Percentiles rank a stretch among this genome's conserved stretches.
Evolutionary conservation across 2,113 vertebrate genomes (phyloP).

Genomic region (Hippocampus zosterae): DNA sequence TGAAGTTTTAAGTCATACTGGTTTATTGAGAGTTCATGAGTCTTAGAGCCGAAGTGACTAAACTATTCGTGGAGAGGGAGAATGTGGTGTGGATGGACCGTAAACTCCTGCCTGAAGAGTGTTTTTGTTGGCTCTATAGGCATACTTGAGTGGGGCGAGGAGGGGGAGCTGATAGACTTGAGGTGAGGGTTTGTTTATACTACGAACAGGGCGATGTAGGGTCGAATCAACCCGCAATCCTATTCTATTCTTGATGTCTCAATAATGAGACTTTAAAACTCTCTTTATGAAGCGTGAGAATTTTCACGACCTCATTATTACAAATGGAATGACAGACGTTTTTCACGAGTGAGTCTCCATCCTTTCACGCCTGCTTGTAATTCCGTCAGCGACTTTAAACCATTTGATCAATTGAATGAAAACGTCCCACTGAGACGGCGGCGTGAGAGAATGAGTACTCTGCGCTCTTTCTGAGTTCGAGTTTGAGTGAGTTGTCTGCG

Average conservation of each 20-base stretch:
- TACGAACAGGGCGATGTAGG: background rate
- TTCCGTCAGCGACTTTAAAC: slow-evolving; percentile 5
- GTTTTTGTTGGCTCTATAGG: too few relatives aligned
- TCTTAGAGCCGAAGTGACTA: too few relatives aligned
- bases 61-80: too few relatives aligned
- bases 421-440: slow-evolving; percentile 3
- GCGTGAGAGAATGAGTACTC: slow-evolving; percentile 4
- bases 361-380: background rate
- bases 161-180: too few relatives aligned
- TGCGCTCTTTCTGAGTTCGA: background rate
- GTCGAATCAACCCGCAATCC: background rate
- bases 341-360: background rate
- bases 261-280: background rate
- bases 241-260: background rate
- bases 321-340: background rate
- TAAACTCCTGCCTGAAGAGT: too few relatives aligned
- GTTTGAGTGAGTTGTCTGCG: slow-evolving; percentile 13
- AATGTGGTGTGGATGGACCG: too few relatives aligned
- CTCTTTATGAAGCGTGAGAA: background rate
- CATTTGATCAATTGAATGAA: slow-evolving; percentile 11
- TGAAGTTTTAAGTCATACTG: too few relatives aligned
- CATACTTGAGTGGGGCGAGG: too few relatives aligned
- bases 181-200: too few relatives aligned
- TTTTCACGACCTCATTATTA: background rate
- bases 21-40: too few relatives aligned